Evolutionary conservation across 2,113 vertebrate species (phyloP).

Genomic region (Morone chrysops): DNA sequence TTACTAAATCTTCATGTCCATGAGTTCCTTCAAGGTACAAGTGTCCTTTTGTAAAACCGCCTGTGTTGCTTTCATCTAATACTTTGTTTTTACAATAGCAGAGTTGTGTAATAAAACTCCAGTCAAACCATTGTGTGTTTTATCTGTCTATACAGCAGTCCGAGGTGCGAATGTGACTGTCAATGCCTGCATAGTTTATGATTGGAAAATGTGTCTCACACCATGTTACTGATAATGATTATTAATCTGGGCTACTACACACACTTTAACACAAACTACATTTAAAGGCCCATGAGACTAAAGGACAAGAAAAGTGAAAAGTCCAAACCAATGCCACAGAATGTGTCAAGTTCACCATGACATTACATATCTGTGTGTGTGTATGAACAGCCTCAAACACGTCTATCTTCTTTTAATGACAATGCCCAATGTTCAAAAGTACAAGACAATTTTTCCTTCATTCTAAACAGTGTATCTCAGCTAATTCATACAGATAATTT

Average conservation of each 20-base stretch:
- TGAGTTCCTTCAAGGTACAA: neutral
- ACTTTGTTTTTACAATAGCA: slow-evolving; percentile 32
- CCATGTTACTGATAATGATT: neutral
- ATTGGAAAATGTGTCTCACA: neutral
- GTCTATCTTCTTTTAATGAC: too few species aligned
- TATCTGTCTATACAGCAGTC: neutral
- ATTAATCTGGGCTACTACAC: neutral
- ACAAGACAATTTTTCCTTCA: neutral
- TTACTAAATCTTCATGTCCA: slow-evolving; percentile 29
- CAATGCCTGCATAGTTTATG: slow-evolving; percentile 1
- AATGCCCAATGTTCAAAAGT: neutral
- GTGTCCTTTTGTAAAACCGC: slow-evolving; percentile 54
- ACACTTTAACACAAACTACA: slow-evolving; percentile 13
- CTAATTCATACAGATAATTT: neutral
- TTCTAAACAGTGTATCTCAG: too few species aligned
- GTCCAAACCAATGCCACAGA: neutral
- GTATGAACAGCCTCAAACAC: neutral
- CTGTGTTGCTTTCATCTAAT: slow-evolving; percentile 32
- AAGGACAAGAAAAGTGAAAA: neutral
- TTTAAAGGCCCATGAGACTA: neutral
- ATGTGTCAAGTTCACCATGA: neutral
- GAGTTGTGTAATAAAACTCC: slow-evolving; percentile 59
- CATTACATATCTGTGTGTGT: neutral
- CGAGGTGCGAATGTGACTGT: neutral
- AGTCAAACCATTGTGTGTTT: slow-evolving; percentile 14